phyloP scores from a whole-genome alignment of 2,113 vertebrate species.

The Motacilla alba region DNA sequence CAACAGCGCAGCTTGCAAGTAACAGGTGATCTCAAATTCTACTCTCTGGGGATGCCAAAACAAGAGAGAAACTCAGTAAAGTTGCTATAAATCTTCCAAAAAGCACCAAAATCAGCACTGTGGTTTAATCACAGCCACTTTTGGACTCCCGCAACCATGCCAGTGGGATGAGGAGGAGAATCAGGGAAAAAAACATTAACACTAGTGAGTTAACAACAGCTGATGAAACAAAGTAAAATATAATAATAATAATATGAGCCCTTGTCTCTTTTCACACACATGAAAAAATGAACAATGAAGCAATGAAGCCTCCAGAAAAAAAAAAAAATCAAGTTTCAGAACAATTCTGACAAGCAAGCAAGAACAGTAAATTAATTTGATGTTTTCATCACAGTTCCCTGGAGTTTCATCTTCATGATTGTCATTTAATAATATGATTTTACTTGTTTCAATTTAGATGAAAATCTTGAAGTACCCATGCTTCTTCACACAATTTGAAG shows the following conservation, averaged over 20 bases:
- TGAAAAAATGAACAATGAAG: background rate
- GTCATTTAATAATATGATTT: background rate
- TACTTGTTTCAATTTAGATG: background rate
- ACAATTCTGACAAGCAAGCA: background rate
- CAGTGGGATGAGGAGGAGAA: background rate
- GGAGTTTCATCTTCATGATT: background rate
- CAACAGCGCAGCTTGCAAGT: background rate
- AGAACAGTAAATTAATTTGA: background rate
- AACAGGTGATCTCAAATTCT: background rate
- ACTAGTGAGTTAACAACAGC: background rate
- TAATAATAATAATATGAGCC: background rate
- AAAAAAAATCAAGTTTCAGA: background rate
- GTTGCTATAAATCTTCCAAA: background rate
- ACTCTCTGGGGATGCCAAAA: background rate
- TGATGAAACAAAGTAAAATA: background rate
- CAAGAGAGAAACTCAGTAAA: background rate
- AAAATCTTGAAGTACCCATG: background rate
- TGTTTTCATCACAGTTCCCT: background rate
- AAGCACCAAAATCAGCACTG: background rate
- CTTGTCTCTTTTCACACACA: background rate
- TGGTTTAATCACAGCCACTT: background rate
- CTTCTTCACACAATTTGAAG: background rate
- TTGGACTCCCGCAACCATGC: accelerated
- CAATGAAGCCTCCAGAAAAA: background rate
- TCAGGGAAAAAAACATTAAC: background rate